These are phyloP conservation scores for Stegodyphus mimosarum DNA, from an alignment of 1,140 invertebrate genomes.

Conservation along the genomic window DNA sequence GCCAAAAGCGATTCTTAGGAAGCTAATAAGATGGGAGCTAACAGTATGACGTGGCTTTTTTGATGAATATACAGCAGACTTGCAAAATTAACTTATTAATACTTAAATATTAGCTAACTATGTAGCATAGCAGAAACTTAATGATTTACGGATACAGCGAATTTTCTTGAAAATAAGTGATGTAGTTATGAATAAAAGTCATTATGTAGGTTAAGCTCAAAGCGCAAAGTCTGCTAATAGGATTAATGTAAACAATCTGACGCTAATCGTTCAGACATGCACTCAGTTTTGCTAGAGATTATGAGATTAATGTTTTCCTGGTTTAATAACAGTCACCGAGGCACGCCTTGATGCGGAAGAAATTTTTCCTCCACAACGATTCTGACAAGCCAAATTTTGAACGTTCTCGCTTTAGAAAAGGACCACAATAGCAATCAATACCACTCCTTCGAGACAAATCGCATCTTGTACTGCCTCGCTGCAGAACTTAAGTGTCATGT, in stretches of 20 bases:
- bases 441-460: constrained; percentile 34
- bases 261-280: neutral
- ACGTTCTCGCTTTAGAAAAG: neutral
- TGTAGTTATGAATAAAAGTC: no score
- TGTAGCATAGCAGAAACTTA: no score
- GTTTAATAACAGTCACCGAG: constrained; percentile 1
- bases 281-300: neutral
- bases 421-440: constrained; percentile 26
- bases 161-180: no score
- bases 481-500: constrained; percentile 46
- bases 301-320: neutral
- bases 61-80: no score
- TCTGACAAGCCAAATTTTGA: neutral
- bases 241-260: neutral
- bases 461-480: constrained; percentile 30
- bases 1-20: no score
- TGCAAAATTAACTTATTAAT: no score
- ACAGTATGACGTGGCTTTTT: no score
- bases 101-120: no score
- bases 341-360: neutral
- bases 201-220: no score
- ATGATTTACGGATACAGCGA: no score
- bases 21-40: no score
- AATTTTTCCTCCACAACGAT: neutral
- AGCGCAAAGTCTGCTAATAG: no score